Percentiles rank a stretch among this genome's conserved stretches.
These are phyloP conservation scores for Anguilla obscura DNA, from an alignment of 2,797 vertebrate genomes.

Conservation along the genomic window DNA sequence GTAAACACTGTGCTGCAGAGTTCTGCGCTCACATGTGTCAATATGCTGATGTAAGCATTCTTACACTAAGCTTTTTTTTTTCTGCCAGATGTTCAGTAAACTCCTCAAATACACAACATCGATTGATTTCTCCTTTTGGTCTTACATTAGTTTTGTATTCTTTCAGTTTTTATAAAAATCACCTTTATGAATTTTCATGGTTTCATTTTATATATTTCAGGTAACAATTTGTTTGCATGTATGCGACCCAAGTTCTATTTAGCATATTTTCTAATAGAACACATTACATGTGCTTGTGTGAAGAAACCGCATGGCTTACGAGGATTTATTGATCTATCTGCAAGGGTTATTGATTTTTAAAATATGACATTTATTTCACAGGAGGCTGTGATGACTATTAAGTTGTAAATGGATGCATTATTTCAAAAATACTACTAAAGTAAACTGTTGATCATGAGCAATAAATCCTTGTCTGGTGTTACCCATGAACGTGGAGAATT, in stretches of 20 bases:
- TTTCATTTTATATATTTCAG: not conserved
- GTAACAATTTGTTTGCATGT: not conserved
- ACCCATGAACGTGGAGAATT: not conserved
- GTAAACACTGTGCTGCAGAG: not conserved
- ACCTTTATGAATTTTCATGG: not conserved
- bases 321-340: not conserved
- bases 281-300: not conserved
- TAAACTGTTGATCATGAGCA: not conserved
- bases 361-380: no score
- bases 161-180: not conserved
- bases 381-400: not conserved
- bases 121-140: not conserved
- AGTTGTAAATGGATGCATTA: not conserved
- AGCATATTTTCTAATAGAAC: not conserved
- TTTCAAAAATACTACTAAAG: not conserved
- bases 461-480: not conserved
- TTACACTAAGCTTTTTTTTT: not conserved
- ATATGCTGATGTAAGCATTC: not conserved
- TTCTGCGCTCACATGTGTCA: not conserved
- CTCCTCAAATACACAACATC: not conserved
- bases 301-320: not conserved
- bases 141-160: not conserved
- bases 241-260: no score
- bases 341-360: no score
- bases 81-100: not conserved